phyloP scores from a whole-genome alignment of 2,888 invertebrate genomes.

The Cyrtodaria siliqua region DNA sequence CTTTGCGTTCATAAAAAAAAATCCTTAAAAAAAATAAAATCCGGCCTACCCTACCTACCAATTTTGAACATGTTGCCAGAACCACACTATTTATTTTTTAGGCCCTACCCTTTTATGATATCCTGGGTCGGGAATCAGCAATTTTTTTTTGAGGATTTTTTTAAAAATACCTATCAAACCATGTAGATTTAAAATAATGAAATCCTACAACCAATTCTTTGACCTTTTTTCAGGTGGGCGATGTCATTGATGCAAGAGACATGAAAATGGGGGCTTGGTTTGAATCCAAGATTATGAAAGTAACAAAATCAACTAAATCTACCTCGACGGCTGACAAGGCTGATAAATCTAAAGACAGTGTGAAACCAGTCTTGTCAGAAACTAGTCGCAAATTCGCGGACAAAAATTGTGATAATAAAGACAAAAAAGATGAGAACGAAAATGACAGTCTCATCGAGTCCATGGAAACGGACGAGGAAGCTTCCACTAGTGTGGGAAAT shows the following conservation, averaged over 20 bases:
- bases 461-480: slow-evolving; percentile 50
- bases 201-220: too few species aligned
- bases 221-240: slow-evolving; percentile 87
- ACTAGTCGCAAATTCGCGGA: slow-evolving; percentile 12
- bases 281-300: slow-evolving; percentile 88
- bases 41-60: too few species aligned
- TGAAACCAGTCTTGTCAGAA: slow-evolving; percentile 52
- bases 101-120: too few species aligned
- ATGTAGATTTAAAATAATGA: too few species aligned
- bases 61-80: too few species aligned
- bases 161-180: too few species aligned
- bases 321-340: slow-evolving; percentile 16
- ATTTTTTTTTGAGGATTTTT: too few species aligned
- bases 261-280: slow-evolving; percentile 91
- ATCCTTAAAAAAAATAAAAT: too few species aligned
- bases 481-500: slow-evolving; percentile 5
- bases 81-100: too few species aligned
- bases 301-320: slow-evolving; percentile 51
- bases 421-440: slow-evolving; percentile 51
- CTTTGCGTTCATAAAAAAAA: too few species aligned
- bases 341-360: slow-evolving; percentile 15
- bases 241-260: slow-evolving; percentile 90
- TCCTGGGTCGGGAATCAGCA: too few species aligned
- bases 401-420: slow-evolving; percentile 19
- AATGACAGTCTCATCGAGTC: slow-evolving; percentile 53